Evolutionary conservation across 2,888 invertebrate genomes (phyloP).

Genomic region (Drosophila neonasuta): DNA sequence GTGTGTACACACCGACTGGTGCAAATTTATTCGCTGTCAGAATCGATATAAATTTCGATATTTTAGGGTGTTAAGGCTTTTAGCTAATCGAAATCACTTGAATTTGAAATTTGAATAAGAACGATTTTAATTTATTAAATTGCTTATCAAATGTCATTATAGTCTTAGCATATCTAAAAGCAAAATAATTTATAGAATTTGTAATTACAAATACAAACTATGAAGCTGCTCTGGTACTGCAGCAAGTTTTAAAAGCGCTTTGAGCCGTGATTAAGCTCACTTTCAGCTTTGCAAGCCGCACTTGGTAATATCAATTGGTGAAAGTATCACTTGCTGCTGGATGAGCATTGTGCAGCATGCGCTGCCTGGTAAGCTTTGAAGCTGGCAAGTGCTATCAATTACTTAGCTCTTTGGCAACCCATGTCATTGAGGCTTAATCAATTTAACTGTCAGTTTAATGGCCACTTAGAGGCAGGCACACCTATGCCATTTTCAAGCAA

Average conservation of each 20-base stretch:
- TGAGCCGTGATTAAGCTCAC: too few relatives aligned
- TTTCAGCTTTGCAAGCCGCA: background rate
- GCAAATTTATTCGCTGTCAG: too few relatives aligned
- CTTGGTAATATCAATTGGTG: constrained; percentile 4
- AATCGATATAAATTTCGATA: too few relatives aligned
- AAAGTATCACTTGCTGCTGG: background rate
- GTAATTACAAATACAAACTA: background rate
- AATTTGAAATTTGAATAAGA: too few relatives aligned
- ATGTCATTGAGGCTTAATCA: constrained; percentile 15
- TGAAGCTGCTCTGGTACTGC: background rate
- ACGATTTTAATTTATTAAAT: too few relatives aligned
- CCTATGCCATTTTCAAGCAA: background rate
- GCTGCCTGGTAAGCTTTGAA: background rate
- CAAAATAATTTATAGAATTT: too few relatives aligned
- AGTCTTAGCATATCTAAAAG: too few relatives aligned
- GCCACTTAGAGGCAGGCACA: constrained; percentile 11
- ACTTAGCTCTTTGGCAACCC: constrained; percentile 12
- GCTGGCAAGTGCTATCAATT: constrained; percentile 9
- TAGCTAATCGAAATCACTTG: too few relatives aligned
- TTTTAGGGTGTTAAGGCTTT: too few relatives aligned
- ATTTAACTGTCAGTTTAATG: constrained; percentile 25
- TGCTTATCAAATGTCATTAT: too few relatives aligned
- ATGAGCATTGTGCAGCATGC: background rate
- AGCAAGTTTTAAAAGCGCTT: background rate
- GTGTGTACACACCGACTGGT: too few relatives aligned